These are phyloP conservation scores for Osmerus eperlanus DNA, from an alignment of 2,113 vertebrate species.

Conservation along the genomic window DNA sequence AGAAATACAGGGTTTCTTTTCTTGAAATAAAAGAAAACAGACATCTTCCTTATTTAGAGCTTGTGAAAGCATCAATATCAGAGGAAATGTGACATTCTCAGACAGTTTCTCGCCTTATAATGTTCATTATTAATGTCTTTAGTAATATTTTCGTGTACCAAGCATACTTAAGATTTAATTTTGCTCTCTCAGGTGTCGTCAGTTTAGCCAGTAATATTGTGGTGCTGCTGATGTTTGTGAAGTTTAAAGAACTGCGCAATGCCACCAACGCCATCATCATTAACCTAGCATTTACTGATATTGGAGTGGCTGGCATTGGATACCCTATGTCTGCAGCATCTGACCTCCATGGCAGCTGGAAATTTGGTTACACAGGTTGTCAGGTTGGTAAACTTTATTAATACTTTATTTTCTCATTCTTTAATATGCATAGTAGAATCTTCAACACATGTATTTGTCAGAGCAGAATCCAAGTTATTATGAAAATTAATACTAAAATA, in stretches of 20 bases:
- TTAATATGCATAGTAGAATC: neutral
- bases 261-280: conserved; percentile 95
- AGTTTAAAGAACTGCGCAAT: conserved; percentile 89
- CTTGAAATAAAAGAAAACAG: too few relatives aligned
- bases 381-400: conserved; percentile 75
- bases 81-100: too few relatives aligned
- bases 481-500: too few relatives aligned
- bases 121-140: too few relatives aligned
- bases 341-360: conserved; percentile 94
- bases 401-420: neutral
- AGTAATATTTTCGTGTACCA: too few relatives aligned
- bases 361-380: conserved; percentile 89
- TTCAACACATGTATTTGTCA: neutral
- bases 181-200: conserved; percentile 77
- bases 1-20: too few relatives aligned
- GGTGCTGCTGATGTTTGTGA: conserved; percentile 91
- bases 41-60: too few relatives aligned
- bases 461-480: too few relatives aligned
- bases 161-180: neutral
- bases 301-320: conserved; percentile 94
- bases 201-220: conserved; percentile 90
- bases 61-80: too few relatives aligned
- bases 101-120: too few relatives aligned
- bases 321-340: conserved; percentile 98
- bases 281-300: conserved; percentile 93